Evolutionary conservation across 2,797 vertebrate genomes (phyloP), one percentile per base, ranked within the genome.

Genomic region (Cygnus olor): DNA sequence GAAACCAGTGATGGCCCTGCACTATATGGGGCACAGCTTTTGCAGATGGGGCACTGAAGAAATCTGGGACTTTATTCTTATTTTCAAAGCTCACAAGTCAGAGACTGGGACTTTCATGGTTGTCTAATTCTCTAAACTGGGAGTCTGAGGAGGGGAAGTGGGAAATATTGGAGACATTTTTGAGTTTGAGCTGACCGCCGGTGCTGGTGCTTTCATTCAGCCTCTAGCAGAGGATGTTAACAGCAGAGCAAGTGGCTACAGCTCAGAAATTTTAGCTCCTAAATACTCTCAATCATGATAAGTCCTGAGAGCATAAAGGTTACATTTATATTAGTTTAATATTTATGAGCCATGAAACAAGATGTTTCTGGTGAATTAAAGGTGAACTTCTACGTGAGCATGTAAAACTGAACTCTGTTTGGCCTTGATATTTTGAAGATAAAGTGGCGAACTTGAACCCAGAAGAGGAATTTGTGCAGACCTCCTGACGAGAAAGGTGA

Each of bases 331-430:
- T 95, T 95, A 91, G 64, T 88, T 97, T 92, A 96, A 95, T 97
- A 97, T 97, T 97, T 96, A 97, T 96, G 95, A 97, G 73, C 84
- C 87, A 80, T 82, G 90, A 89, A 96, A 92, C 56, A 95, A 94
- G 94, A 86, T 93, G 71, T 84, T 94, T 95, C 89, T 92, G 78
- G 77, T 78, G 93, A 92, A 92, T 91, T 93, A 95, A 95, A 95
- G 80, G 89, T 94, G 95, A 95, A 82, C 61, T 64, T 88, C 40
- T 81, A 53, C 2, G 11, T 69, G 60, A 88, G 61, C 58, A 71
- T 89, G 86, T 92, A 91, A 94, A 96, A 86, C 66, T 86, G 82
- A 95, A 94, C 86, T 94, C 70, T 54, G 56, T 85, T 95, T 89
- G 77, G 86, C 77, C 80, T 90, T 85, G 80, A 36, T 60, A 88